Conservation (phyloP, 2,888 invertebrate species). For the Autographa pulchrina region DNA sequence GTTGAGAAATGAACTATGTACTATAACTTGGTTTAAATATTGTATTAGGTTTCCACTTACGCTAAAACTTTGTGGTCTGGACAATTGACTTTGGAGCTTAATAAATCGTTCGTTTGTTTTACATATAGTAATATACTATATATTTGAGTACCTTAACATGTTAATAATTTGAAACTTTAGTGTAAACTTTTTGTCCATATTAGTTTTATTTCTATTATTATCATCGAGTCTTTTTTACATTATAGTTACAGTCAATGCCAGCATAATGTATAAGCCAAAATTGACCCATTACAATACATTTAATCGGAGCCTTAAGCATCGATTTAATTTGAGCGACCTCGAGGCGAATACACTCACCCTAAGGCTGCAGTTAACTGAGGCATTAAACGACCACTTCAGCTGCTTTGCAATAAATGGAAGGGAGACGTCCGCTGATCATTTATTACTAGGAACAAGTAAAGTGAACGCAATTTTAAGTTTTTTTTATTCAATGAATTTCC, state of each 20-base stretch:
- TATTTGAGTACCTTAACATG: background rate
- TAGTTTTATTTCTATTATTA: background rate
- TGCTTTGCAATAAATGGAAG: slow-evolving; percentile 29
- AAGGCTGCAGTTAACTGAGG: slow-evolving; percentile 37
- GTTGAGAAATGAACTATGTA: background rate
- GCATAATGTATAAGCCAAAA: background rate
- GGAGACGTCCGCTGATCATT: slow-evolving; percentile 31
- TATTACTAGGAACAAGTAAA: slow-evolving; percentile 8
- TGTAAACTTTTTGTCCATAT: too few species aligned
- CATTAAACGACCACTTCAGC: slow-evolving; percentile 44
- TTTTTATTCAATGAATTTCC: background rate
- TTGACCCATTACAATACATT: slow-evolving; percentile 16
- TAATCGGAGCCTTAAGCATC: slow-evolving; percentile 22
- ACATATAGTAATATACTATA: background rate
- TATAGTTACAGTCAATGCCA: background rate
- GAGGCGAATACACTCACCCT: slow-evolving; percentile 23
- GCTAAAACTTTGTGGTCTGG: background rate
- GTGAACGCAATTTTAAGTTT: slow-evolving; percentile 6
- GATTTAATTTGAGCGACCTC: slow-evolving; percentile 26
- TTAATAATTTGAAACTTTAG: background rate
- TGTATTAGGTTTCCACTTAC: background rate
- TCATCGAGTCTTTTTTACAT: background rate
- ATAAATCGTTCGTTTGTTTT: background rate
- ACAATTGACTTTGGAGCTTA: background rate
- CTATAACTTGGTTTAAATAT: background rate